Conservation (phyloP, 30 jellyfish, hydroid and myxozoan species). For the Sanderia malayensis region DNA sequence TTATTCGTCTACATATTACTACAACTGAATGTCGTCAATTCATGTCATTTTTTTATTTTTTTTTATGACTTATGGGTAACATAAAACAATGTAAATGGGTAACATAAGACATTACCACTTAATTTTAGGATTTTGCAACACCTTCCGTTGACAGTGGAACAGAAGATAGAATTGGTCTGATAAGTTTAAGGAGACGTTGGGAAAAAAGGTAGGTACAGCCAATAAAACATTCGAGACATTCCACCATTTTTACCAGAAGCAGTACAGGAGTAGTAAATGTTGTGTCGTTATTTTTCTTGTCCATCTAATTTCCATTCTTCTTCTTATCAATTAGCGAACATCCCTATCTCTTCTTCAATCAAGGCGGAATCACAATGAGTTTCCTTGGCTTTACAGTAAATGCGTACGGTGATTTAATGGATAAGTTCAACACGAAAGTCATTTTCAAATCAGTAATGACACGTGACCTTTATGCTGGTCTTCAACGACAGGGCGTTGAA, state of each 20-base stretch:
- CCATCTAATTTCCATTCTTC: no score
- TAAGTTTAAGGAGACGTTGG: slow-evolving; percentile 51
- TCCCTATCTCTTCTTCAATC: slow-evolving; percentile 69
- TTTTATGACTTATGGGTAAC: no score
- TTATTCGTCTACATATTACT: no score
- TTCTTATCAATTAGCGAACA: no score
- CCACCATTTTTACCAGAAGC: neutral
- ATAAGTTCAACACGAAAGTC: slow-evolving; percentile 21
- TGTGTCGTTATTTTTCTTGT: no score
- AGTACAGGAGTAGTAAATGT: no score
- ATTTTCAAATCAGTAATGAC: slow-evolving; percentile 41
- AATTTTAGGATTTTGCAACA: slow-evolving; percentile 81
- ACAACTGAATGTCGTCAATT: no score
- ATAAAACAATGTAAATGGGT: no score
- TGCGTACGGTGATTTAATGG: slow-evolving; percentile 48
- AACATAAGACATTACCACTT: no score
- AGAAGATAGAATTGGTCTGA: slow-evolving; percentile 7
- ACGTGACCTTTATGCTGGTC: slow-evolving; percentile 23
- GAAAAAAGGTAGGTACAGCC: slow-evolving; percentile 56
- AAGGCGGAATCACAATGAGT: slow-evolving; percentile 44
- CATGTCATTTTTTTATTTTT: no score
- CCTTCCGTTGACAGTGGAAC: slow-evolving; percentile 35
- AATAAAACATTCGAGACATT: neutral
- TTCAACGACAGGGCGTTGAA: slow-evolving; percentile 40
- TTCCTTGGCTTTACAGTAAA: slow-evolving; percentile 60